These are phyloP conservation scores for Mustela nigripes DNA, from an alignment of 2,113 vertebrate genomes.

Conservation along the genomic window DNA sequence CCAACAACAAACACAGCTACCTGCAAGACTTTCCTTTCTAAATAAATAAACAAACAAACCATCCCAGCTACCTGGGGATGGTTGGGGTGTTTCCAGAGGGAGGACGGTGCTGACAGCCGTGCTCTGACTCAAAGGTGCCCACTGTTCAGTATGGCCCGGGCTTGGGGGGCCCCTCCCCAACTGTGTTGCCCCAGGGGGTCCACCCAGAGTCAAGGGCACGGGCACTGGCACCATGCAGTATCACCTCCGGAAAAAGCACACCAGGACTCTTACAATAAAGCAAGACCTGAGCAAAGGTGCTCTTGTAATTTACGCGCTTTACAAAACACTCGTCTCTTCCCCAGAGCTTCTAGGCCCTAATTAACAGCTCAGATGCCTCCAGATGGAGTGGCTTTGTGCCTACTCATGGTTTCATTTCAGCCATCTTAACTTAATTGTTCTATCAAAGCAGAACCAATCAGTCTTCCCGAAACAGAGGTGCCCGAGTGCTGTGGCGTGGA, in stretches of 20 bases:
- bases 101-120: fast-evolving
- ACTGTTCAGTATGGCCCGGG: fast-evolving
- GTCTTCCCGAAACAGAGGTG: not conserved
- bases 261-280: fast-evolving
- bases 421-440: not conserved
- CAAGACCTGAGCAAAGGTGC: fast-evolving
- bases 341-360: not conserved
- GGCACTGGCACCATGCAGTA: not conserved
- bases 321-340: no score
- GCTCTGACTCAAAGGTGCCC: not conserved
- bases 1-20: not conserved
- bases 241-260: not conserved
- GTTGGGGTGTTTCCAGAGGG: not conserved
- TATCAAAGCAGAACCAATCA: not conserved
- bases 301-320: not conserved
- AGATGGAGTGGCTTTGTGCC: no score
- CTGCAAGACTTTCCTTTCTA: not conserved
- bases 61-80: not conserved
- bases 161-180: not conserved
- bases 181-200: fast-evolving
- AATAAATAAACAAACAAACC: not conserved
- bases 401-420: fast-evolving
- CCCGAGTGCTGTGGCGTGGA: no score
- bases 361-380: not conserved
- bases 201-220: fast-evolving